These are phyloP conservation scores for Brachypterus glaber DNA, from an alignment of 2,888 invertebrate genomes.

Conservation along the genomic window DNA sequence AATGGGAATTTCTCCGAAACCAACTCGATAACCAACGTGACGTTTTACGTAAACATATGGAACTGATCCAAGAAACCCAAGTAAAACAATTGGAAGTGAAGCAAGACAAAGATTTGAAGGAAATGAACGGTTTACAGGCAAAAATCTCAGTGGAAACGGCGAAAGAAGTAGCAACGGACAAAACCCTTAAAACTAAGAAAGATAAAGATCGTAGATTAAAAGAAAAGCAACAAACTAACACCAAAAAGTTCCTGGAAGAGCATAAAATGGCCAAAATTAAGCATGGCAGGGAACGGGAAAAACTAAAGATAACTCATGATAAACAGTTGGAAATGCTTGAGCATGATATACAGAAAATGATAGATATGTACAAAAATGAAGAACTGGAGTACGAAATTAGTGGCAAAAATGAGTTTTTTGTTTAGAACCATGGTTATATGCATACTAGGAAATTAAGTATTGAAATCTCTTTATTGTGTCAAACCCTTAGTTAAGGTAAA, in stretches of 20 bases:
- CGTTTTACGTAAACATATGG: slow-evolving; percentile 63
- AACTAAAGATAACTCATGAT: slow-evolving; percentile 83
- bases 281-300: slow-evolving; percentile 84
- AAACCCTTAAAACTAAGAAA: slow-evolving; percentile 91
- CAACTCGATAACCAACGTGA: slow-evolving; percentile 79
- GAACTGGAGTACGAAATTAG: slow-evolving; percentile 83
- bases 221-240: slow-evolving; percentile 96
- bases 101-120: slow-evolving; percentile 92
- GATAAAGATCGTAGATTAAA: slow-evolving; percentile 89
- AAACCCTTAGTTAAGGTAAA: too few relatives aligned
- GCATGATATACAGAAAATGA: slow-evolving; percentile 80
- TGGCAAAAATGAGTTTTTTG: slow-evolving; percentile 83
- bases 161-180: slow-evolving; percentile 91
- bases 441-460: too few relatives aligned
- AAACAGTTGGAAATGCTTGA: slow-evolving; percentile 84
- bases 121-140: slow-evolving; percentile 89
- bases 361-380: slow-evolving; percentile 91
- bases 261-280: slow-evolving; percentile 80
- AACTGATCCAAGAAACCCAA: slow-evolving; percentile 70
- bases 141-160: slow-evolving; percentile 95
- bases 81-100: slow-evolving; percentile 83
- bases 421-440: slow-evolving; percentile 45
- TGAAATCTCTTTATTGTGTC: too few relatives aligned
- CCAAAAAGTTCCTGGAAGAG: slow-evolving; percentile 95
- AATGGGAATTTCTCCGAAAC: slow-evolving; percentile 70